Conservation (phyloP, 30 jellyfish, hydroid and myxozoan genomes). For the Phacellophora camtschatica region DNA sequence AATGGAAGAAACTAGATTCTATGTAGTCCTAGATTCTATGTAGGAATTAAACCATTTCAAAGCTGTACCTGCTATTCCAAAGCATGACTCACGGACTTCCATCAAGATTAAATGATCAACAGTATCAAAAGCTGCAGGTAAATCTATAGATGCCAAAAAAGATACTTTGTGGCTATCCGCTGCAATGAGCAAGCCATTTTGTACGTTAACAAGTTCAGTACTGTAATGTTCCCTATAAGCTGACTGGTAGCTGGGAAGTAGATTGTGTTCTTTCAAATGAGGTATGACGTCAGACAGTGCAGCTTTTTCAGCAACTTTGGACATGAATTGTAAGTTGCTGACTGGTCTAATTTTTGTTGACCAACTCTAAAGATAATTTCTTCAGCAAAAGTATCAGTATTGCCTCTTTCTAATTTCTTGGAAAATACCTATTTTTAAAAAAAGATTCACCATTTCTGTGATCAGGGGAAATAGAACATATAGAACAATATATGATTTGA, state of each 20-base stretch:
- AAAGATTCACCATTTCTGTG: too few species aligned
- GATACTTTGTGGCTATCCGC: constrained; percentile 41
- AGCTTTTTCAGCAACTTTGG: constrained; percentile 6
- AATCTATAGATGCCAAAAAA: constrained; percentile 15
- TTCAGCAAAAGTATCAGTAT: constrained; percentile 1
- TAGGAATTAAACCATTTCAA: background rate
- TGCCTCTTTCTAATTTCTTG: background rate
- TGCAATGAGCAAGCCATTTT: constrained; percentile 28
- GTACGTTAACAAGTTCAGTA: constrained; percentile 22
- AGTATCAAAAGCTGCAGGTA: constrained; percentile 36
- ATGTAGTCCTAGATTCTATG: background rate
- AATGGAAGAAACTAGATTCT: too few species aligned
- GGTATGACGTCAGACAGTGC: constrained; percentile 14
- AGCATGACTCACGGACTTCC: constrained; percentile 7
- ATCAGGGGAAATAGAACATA: too few species aligned
- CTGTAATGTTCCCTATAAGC: constrained; percentile 20
- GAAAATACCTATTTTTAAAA: background rate
- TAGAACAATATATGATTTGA: background rate
- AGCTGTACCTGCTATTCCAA: constrained; percentile 12
- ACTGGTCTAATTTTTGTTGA: background rate
- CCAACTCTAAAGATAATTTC: background rate
- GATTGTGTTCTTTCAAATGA: constrained; percentile 3
- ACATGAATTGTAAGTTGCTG: background rate
- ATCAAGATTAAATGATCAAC: constrained; percentile 12
- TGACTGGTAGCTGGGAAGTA: constrained; percentile 9